Evolutionary conservation across 1,140 invertebrate genomes (phyloP), one percentile per base, ranked within the genome.

Genomic region (Dolichoris vasculosae): DNA sequence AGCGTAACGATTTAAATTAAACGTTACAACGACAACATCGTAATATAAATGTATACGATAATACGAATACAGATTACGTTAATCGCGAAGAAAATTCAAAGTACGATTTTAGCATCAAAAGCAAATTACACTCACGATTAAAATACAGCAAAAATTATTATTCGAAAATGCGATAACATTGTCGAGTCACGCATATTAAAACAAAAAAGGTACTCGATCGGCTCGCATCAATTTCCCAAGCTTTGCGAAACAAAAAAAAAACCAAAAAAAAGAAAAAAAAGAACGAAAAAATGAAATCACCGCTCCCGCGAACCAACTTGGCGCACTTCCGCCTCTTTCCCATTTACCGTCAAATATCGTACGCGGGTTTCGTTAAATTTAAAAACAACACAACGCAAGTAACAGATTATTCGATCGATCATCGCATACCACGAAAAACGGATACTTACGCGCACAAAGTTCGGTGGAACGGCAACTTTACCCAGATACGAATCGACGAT

Each of bases 341-440:
- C 76, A n/a, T 26, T 23, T 30, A 2, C 17, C 15, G 15, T 8
- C 15, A 3, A 67, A 55, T n/a, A 67, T 30, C 30, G 1, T 9
- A 23, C 20, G 48, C n/a, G n/a, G n/a, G n/a, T 63, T 40, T 40
- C 38, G 32, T 26, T 67, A 30, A 13, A 64, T 46, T 64, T 67
- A 43, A 43, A 59, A 64, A 43, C 69, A 17, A 38, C 38, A 0
- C 23, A 32, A 32, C 63, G 59, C 67, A 82, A 67, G 69, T 69
- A 82, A 82, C 43, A 35, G 69, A 82, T 82, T 82, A 82, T 75
- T 43, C 48, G 75, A 82, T 82, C 81, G 46, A 30, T 82, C 81
- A 15, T 15, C 15, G 13, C 6, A 17, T 35, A 35, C 63, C 35
- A 32, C 32, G 15, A 30, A 67, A 32, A 30, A 9, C 0, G 4